Base-by-base conservation (phyloP, 2,113 vertebrate genomes). In the Leptobrachium leishanense region DNA sequence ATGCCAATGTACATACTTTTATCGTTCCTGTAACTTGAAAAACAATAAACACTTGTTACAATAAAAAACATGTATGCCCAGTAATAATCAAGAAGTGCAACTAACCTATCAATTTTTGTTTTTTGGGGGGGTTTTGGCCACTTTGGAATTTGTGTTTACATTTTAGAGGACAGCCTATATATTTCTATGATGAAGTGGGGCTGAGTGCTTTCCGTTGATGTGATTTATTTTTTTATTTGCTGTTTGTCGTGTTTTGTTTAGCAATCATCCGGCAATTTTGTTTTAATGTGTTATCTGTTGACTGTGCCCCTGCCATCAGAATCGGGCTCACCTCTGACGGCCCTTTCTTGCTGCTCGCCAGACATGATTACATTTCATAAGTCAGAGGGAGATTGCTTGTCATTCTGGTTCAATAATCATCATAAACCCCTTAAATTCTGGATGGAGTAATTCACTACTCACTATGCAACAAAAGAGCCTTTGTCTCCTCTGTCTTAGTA, bases 341-440 rank as follows among this genome's bases (percentile, higher is more conserved):
- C 53, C 66, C 43, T 43, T 41, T 71, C 71, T 40, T 54, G 69
- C 44, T 39, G 46, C 20, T 46, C 73, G 78, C 64, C 31, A 74
- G 78, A 68, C 72, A 74, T 81, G 72, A 68, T 81, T 81, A 74
- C 72, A 68, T 81, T 81, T 64, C 71, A 62, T 74, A 74, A 74
- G 64, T 81, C 78, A 59, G 31, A 31, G 42, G 43, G 63, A 74
- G 64, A 81, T 74, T 81, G 71, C 78, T 72, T 68, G 72, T 81
- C 78, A 62, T 6, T 74, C 53, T 20, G 53, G n/a, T 46, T 81
- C 64, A 74, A 71, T 74, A 74, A 81, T 81, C 78, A 68, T 81
- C 11, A 81, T 46, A 66, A 73, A 73, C 70, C 69, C 62, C 73
- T 77, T 70, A 62, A n/a, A 66, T 71, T 62, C 42, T 46, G 43